These are phyloP conservation scores for Colletes latitarsis DNA, from an alignment of 1,140 invertebrate species.

Conservation along the genomic window DNA sequence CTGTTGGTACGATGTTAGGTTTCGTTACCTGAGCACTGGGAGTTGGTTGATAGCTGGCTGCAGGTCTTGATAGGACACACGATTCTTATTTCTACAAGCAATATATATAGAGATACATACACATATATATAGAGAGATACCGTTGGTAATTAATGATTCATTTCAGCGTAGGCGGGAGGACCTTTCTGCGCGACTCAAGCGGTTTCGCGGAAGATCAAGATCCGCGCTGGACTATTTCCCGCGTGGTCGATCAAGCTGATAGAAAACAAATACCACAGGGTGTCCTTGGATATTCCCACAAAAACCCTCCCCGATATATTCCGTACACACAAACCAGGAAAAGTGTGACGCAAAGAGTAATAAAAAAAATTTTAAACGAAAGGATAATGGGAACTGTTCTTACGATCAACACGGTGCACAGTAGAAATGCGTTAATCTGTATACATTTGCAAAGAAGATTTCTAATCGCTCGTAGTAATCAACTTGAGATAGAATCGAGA, in stretches of 20 bases:
- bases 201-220: conserved; percentile 51
- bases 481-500: no score
- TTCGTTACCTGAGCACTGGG: conserved; percentile 85
- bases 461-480: no score
- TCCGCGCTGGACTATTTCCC: conserved; percentile 4
- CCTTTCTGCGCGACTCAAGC: conserved; percentile 51
- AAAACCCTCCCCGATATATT: no score
- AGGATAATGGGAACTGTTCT: no score
- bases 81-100: conserved; percentile 86
- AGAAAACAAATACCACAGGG: no score
- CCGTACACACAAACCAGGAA: no score
- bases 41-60: conserved; percentile 86
- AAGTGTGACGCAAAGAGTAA: no score
- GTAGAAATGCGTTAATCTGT: no score
- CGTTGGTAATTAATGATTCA: conserved; percentile 46
- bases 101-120: conserved; percentile 69
- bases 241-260: neutral
- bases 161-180: conserved; percentile 12
- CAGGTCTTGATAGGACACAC: conserved; percentile 87
- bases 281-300: no score
- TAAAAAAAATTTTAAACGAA: no score
- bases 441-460: no score
- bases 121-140: conserved; percentile 55
- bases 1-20: conserved; percentile 17
- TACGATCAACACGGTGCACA: no score